Evolutionary conservation across 1,140 invertebrate genomes (phyloP).

Genomic region (Drosophila nikananu): DNA sequence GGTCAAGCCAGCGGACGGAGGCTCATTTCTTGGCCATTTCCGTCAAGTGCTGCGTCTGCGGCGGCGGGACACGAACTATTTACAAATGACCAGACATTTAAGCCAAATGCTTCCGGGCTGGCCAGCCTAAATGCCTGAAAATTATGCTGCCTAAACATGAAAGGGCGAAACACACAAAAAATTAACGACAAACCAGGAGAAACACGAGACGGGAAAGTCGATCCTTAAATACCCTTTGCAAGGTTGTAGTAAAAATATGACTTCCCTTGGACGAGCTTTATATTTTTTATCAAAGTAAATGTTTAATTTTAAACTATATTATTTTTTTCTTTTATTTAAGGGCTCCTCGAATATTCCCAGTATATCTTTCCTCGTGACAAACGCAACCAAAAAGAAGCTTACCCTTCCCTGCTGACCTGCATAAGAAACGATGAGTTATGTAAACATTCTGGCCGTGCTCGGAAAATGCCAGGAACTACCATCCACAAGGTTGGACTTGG

Average conservation of each 20-base stretch:
- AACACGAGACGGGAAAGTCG: background rate
- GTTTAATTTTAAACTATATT: background rate
- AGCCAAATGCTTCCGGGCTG: slow-evolving; percentile 79
- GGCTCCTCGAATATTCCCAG: background rate
- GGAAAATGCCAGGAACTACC: slow-evolving; percentile 4
- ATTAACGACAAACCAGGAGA: slow-evolving; percentile 15
- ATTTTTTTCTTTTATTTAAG: background rate
- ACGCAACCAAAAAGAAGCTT: background rate
- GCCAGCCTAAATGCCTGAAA: slow-evolving; percentile 73
- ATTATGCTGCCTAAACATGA: slow-evolving; percentile 77
- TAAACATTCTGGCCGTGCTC: slow-evolving; percentile 45
- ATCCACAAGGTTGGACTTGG: slow-evolving; percentile 19
- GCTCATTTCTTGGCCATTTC: slow-evolving; percentile 80
- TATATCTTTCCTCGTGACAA: background rate
- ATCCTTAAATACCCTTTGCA: slow-evolving; percentile 21
- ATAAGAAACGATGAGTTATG: slow-evolving; percentile 61
- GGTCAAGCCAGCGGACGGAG: slow-evolving; percentile 30
- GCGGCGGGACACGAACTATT: slow-evolving; percentile 76
- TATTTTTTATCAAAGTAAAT: background rate
- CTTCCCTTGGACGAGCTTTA: accelerated
- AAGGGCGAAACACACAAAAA: slow-evolving; percentile 50
- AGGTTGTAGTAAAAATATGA: no score
- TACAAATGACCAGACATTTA: slow-evolving; percentile 83
- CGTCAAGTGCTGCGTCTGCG: slow-evolving; percentile 69
- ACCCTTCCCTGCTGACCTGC: background rate